Base-by-base conservation (phyloP, 2,888 invertebrate species). In the Trypoxylon attenuatum region DNA sequence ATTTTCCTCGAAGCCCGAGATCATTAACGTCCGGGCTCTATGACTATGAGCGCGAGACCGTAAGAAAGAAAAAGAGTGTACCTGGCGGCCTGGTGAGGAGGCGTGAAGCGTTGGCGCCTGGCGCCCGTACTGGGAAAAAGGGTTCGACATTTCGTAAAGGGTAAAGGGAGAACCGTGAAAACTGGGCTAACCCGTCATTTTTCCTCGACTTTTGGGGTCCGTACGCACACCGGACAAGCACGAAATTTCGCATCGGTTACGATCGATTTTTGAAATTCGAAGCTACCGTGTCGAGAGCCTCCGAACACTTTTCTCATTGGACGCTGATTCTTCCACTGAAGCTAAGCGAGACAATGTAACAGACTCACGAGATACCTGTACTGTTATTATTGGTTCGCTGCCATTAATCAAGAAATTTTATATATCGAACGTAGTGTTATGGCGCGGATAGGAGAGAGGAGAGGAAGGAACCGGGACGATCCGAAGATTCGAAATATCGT, bases 61-160 rank as follows among this genome's bases (percentile, higher is more conserved):
- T 55, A 57, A 18, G 61, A 52, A 71, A 42, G 61, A 64, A 64
- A 59, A 61, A 71, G 54, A 52, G 67, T n/a, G n/a, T 41, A 42
- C 25, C 51, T 38, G 42, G 45, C 46, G 42, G 51, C 43, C 54
- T n/a, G 68, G 50, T 59, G 71, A 75, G 76, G 73, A 83, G 83
- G 83, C 83, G 83, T 82, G 83, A 83, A 82, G 72, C 79, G 68
- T 73, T 82, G 82, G 83, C 83, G 83, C 83, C 83, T 81, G 80
- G 83, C 82, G 83, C 81, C 76, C 72, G 64, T 42, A 58, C 53
- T 27, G 39, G 57, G 66, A 61, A 77, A 78, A 75, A 75, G 73
- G 69, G 60, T 73, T 70, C 73, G 69, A 67, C 63, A 45, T 67
- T 71, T 74, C 58, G 64, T 69, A 65, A 70, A 65, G 68, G 61